Evolutionary conservation across 2,113 vertebrate species (phyloP).

Genomic region (Corythornis madagascariensis): DNA sequence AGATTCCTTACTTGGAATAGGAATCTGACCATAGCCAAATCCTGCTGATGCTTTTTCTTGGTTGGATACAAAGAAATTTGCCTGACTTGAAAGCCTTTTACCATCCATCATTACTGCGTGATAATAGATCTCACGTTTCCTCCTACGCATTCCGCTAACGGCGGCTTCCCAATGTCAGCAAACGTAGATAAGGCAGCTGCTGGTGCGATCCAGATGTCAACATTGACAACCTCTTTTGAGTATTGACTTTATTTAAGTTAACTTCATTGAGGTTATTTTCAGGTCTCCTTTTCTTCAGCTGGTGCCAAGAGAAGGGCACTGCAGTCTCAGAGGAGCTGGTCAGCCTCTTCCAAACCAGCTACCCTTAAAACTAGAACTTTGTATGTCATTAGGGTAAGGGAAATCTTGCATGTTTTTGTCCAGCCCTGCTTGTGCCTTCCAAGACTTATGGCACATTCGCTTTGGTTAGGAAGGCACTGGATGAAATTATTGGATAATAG

Average conservation of each 20-base stretch:
- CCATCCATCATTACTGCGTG: neutral
- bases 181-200: neutral
- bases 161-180: neutral
- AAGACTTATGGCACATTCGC: rapidly evolving
- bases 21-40: neutral
- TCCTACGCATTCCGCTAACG: neutral
- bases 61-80: neutral
- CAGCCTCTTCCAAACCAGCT: neutral
- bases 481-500: too few species aligned
- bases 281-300: neutral
- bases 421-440: neutral
- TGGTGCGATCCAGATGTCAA: neutral
- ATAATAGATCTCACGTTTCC: neutral
- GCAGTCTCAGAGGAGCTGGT: neutral
- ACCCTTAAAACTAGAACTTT: neutral
- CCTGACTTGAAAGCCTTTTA: neutral
- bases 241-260: neutral
- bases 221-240: neutral
- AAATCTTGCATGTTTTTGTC: neutral
- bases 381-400: neutral
- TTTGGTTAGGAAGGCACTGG: neutral
- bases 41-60: neutral
- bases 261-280: neutral
- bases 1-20: neutral
- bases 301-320: neutral